phyloP scores from a whole-genome alignment of 2,797 vertebrate genomes.

The Gallirallus australis region DNA sequence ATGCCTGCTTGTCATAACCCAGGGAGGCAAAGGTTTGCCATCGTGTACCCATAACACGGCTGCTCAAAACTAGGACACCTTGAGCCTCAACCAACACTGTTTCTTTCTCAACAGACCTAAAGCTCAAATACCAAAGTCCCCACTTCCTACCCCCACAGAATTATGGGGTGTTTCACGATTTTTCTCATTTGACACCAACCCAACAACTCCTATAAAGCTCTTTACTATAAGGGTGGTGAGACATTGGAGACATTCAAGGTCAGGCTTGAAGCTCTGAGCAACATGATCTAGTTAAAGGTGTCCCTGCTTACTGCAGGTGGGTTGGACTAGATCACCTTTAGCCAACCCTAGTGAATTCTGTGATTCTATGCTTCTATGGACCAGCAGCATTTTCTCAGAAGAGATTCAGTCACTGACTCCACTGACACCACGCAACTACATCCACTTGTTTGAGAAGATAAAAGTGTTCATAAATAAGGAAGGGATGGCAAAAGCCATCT shows the following conservation, averaged over 20 bases:
- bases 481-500: neutral
- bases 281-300: too few relatives aligned
- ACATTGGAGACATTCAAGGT: too few relatives aligned
- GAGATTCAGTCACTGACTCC: neutral
- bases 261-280: too few relatives aligned
- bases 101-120: neutral
- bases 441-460: neutral
- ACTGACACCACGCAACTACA: neutral
- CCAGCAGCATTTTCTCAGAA: neutral
- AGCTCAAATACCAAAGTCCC: neutral
- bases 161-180: rapidly evolving
- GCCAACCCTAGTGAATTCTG: too few relatives aligned
- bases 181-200: neutral
- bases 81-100: neutral
- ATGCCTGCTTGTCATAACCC: rapidly evolving
- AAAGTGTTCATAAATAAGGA: neutral
- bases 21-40: rapidly evolving
- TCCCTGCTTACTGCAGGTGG: too few relatives aligned
- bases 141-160: neutral
- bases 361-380: neutral
- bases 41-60: rapidly evolving
- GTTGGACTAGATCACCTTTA: too few relatives aligned
- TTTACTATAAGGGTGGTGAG: too few relatives aligned
- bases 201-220: neutral
- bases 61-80: neutral